A percentile compares a stretch with the other conserved stretches of the same genome.
phyloP scores from a whole-genome alignment of 37 sponge, comb jelly and placozoan genomes.

The Theonella swinhoei region DNA sequence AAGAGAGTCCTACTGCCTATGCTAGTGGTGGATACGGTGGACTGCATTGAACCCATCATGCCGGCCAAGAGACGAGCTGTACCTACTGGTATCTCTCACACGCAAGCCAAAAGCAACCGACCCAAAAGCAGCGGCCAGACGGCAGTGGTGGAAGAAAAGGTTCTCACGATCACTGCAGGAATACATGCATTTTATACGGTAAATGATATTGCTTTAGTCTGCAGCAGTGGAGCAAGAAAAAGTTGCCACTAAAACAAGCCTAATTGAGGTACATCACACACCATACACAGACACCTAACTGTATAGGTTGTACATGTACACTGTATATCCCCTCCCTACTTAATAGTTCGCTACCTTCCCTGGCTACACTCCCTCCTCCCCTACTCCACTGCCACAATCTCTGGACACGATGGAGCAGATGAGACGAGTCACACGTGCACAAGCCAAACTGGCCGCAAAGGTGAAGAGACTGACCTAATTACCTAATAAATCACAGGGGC shows the following conservation, averaged over 20 bases:
- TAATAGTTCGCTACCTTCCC: conserved; percentile 87
- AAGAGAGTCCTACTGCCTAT: neutral
- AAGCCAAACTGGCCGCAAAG: conserved; percentile 54
- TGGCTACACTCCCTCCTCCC: conserved; percentile 47
- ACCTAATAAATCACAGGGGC: neutral
- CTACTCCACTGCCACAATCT: conserved; percentile 83
- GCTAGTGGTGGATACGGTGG: neutral
- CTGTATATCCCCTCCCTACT: neutral
- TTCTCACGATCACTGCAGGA: too few relatives aligned
- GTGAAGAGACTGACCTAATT: neutral
- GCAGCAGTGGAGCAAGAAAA: conserved; percentile 12
- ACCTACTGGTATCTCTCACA: neutral
- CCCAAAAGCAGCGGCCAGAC: neutral
- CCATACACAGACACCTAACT: neutral
- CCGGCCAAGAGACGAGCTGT: neutral
- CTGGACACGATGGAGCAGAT: conserved; percentile 53
- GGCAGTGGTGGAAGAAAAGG: neutral
- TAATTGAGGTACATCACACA: conserved; percentile 43
- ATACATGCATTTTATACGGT: neutral
- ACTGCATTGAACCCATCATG: neutral
- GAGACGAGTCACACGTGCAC: conserved; percentile 71
- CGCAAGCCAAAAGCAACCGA: neutral
- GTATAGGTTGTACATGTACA: neutral
- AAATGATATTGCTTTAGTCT: too few relatives aligned
- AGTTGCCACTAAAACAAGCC: conserved; percentile 6